Evolutionary conservation across 2,797 vertebrate species (phyloP), one percentile per base, ranked within the genome.

Genomic region (Simalia tracyae): DNA sequence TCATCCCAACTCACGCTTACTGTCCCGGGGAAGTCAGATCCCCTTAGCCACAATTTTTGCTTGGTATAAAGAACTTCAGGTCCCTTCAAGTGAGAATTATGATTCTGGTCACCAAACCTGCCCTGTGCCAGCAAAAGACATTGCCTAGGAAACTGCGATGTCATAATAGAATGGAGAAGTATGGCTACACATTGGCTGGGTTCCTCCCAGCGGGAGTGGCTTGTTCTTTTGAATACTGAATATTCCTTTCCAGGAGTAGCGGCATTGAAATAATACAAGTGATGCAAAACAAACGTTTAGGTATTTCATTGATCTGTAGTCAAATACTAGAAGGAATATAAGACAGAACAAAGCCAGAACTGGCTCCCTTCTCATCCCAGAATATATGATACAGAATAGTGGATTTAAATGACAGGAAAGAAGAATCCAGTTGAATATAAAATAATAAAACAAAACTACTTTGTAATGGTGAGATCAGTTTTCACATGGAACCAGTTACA

Each of bases 131-230:
- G 36, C 26, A 95, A 93, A 94, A 57, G 84, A 3, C 19, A n/a
- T 92, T 64, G n/a, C 68, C 92, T 22, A 4, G 59, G 92, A 81
- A 87, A 92, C 64, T 6, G 92, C 94, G 95, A 96, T 93, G 95
- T 96, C 72, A 97, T 93, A 97, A 96, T 96, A 96, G 72, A n/a
- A 12, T 28, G 12, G 42, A 7, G 26, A 36, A 24, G 46, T 26
- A 6, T 2, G 9, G 6, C 2, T 54, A 17, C 10, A 14, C 26
- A 86, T 61, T 92, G 66, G 68, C 24, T 61, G 11, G 15, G 0
- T 57, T n/a, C 19, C 9, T 17, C 24, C 2, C 5, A 28, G 63
- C 6, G 15, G 15, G 19, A 72, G 3, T 36, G 31, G 68, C 17
- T 42, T 76, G 19, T 42, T 22, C 7, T 76, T 76, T 76, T 42